phyloP scores from a whole-genome alignment of 2,888 invertebrate genomes.

The Thymelicus lineola region DNA sequence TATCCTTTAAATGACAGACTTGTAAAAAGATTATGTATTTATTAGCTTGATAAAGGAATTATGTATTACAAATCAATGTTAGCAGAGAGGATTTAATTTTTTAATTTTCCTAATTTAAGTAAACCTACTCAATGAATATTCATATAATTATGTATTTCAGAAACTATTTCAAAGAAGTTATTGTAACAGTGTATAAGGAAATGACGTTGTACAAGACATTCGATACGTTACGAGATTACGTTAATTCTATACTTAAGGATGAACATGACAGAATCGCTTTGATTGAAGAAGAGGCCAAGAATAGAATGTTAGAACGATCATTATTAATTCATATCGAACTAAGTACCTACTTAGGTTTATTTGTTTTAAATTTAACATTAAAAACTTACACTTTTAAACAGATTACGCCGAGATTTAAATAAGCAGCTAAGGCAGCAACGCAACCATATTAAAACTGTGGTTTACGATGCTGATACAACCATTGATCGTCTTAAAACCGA shows the following conservation, averaged over 20 bases:
- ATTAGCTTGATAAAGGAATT: too few species aligned
- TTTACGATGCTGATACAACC: slow-evolving; percentile 60
- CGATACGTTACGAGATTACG: slow-evolving; percentile 44
- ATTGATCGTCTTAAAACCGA: slow-evolving; percentile 57
- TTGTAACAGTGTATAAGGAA: slow-evolving; percentile 54
- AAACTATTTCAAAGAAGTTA: slow-evolving; percentile 47
- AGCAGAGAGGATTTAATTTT: neutral
- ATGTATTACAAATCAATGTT: too few species aligned
- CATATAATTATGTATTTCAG: slow-evolving; percentile 47
- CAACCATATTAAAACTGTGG: slow-evolving; percentile 61
- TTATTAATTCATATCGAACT: neutral
- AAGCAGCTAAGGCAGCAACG: slow-evolving; percentile 64
- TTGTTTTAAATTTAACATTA: slow-evolving; percentile 9
- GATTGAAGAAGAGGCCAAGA: slow-evolving; percentile 56
- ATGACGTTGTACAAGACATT: slow-evolving; percentile 51
- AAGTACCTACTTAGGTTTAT: slow-evolving; percentile 9
- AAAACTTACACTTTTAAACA: slow-evolving; percentile 40
- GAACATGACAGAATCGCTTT: slow-evolving; percentile 48
- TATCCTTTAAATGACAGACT: too few species aligned
- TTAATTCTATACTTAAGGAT: slow-evolving; percentile 42
- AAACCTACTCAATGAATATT: neutral
- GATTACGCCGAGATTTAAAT: slow-evolving; percentile 56
- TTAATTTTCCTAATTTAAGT: neutral
- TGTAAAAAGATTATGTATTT: too few species aligned
- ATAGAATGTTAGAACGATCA: slow-evolving; percentile 46